Evolutionary conservation across 2,888 invertebrate species (phyloP), one percentile per base, ranked within the genome.

Genomic region (Microdon myrmicae): DNA sequence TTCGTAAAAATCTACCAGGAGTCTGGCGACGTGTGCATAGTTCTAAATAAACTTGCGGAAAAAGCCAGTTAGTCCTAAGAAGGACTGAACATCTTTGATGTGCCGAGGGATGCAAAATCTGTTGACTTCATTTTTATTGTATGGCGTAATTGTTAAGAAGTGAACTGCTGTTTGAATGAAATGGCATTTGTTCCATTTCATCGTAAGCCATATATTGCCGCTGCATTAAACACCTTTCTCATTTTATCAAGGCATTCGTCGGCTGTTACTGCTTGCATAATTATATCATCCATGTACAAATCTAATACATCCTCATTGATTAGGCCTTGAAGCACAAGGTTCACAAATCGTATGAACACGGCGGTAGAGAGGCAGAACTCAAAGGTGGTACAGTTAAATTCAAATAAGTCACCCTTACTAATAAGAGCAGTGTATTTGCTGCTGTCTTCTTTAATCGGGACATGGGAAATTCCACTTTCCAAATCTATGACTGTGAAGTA

Each of bases 1-100:
- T 25, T 26, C n/a, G n/a, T n/a, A n/a, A n/a, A 45, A 8, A 4
- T 34, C 16, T 17, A 22, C 20, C 8, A 41, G 6, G 16, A 35
- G 41, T 14, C 13, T 32, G n/a, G 44, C 32, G 10, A 45, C 19
- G 8, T 4, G 10, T 7, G 26, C 22, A 25, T 17, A 45, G 4
- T 16, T 34, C 17, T 9, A 5, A 4, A 34, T 19, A 19, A 34
- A 35, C 13, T 45, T 45, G 5, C 45, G 20, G 16, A 55, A 67
- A 23, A 55, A 55, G 0, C 59, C 47, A 9, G 51, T 60, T n/a
- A 59, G 25, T 2, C 67, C 55, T 3, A 64, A n/a, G 29, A 64
- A 58, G 3, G 51, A 29, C 19, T 53, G 44, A 2, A 67, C 45
- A 5, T 14, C 45, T 25, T 47, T 58, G 1, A 58, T 35, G 25